Base-by-base conservation (phyloP, 2,888 invertebrate species). In the Eurytoma adleriae region DNA sequence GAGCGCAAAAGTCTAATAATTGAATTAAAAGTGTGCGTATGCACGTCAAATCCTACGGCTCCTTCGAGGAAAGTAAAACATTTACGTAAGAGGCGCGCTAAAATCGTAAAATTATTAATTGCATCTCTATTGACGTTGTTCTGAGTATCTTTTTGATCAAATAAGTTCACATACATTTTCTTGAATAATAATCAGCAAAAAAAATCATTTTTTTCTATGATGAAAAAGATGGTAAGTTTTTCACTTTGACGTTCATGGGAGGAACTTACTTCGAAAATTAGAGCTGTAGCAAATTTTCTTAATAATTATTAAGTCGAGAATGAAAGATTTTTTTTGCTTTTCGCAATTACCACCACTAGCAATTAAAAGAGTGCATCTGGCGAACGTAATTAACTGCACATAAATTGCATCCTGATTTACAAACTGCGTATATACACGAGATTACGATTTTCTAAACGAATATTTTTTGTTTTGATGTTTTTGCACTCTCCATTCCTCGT, bases 1-100 rank as follows among this genome's bases (percentile, higher is more conserved):
- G n/a, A 16, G 30, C 52, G 18, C 52, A 73, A 64, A 73, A 52
- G 48, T 50, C 27, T 24, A 72, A 72, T 62, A 72, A 72, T 72
- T 72, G 52, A 72, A 72, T 72, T 72, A 62, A 72, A 62, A 62
- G 16, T 27, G 27, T 16, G 1, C 62, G 10, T 18, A 13, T 3
- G 20, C 20, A 12, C 64, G 18, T 40, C 54, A n/a, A 40, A n/a
- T 54, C 54, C 3, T 54, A 4, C 5, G 14, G 54, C n/a, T 54
- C 54, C 3, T 30, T 24, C 18, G 18, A 62, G 59, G 59, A 72
- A 72, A 62, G 71, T 72, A 27, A 27, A 62, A 52, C 27, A n/a
- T 14, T 70, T 57, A 40, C 18, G 70, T 57, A 70, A 54, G 18
- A 27, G 30, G 5, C 12, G 30, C 10, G 24, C 40, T 14, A 16